Evolutionary conservation across 2,113 vertebrate species (phyloP).

Genomic region (Vicugna pacos): DNA sequence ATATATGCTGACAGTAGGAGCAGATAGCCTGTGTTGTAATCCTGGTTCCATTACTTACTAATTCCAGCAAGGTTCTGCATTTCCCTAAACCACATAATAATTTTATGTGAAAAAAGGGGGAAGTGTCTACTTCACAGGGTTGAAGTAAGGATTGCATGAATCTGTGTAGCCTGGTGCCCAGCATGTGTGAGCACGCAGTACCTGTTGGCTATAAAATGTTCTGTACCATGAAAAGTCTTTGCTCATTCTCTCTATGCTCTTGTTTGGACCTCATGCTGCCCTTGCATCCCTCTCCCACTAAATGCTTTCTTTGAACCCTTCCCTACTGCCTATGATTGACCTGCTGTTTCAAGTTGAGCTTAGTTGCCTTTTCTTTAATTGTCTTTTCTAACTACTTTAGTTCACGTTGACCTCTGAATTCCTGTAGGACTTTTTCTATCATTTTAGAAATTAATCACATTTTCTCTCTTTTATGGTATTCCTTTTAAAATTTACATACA

Average conservation of each 20-base stretch:
- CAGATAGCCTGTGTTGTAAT: not conserved
- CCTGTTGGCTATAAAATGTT: not conserved
- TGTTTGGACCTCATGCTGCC: not conserved
- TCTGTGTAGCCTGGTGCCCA: not conserved
- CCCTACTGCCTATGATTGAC: not conserved
- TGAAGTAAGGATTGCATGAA: not conserved
- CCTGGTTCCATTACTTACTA: not conserved
- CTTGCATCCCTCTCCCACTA: not conserved
- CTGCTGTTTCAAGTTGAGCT: not conserved
- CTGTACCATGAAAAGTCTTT: not conserved
- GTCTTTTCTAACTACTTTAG: not conserved
- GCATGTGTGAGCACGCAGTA: constrained; percentile 22
- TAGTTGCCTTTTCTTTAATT: not conserved
- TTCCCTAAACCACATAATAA: constrained; percentile 5
- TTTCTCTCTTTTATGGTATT: constrained; percentile 23
- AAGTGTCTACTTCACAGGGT: not conserved
- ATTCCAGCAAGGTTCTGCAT: not conserved
- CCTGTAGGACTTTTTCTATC: not conserved
- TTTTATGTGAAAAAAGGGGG: not conserved
- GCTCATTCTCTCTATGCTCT: not conserved
- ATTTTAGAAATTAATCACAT: constrained; percentile 9
- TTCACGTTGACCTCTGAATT: constrained; percentile 61
- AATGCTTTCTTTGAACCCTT: not conserved
- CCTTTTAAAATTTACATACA: not conserved
- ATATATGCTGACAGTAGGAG: not conserved